Conservation (phyloP, 2,797 vertebrate genomes). For the Anolis apletophallus region DNA sequence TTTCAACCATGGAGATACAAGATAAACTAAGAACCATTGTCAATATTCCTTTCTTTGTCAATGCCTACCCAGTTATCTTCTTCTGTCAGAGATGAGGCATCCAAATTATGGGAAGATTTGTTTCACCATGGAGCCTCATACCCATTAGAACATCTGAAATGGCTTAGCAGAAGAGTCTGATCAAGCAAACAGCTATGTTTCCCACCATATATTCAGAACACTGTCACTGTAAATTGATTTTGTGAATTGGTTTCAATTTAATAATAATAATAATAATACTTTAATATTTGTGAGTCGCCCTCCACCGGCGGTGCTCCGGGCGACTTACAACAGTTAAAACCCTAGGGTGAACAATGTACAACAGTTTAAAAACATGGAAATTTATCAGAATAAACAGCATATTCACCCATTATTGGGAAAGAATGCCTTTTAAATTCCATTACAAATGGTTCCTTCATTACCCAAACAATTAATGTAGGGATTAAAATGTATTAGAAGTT, state of each 20-base stretch:
- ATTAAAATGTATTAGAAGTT: conserved; percentile 48
- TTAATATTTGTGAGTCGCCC: no score
- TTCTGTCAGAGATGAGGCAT: not conserved
- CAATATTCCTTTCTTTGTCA: not conserved
- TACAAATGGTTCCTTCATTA: not conserved
- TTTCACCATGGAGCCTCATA: not conserved
- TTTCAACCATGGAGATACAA: not conserved
- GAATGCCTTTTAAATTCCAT: not conserved
- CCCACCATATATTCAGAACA: not conserved
- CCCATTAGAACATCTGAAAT: not conserved
- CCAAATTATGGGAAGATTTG: not conserved
- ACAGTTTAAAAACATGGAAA: no score
- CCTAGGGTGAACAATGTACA: no score
- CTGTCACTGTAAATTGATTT: not conserved
- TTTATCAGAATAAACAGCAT: not conserved
- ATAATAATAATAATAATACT: no score
- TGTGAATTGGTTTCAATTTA: not conserved
- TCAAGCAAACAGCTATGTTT: not conserved
- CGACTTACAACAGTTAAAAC: no score
- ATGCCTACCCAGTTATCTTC: not conserved
- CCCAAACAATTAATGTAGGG: conserved; percentile 18
- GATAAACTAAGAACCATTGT: not conserved
- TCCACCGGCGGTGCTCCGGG: no score
- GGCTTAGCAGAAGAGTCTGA: not conserved
- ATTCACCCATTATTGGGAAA: conserved; percentile 10